phyloP scores from a whole-genome alignment of 2,797 vertebrate genomes.

The Falco rusticolus region DNA sequence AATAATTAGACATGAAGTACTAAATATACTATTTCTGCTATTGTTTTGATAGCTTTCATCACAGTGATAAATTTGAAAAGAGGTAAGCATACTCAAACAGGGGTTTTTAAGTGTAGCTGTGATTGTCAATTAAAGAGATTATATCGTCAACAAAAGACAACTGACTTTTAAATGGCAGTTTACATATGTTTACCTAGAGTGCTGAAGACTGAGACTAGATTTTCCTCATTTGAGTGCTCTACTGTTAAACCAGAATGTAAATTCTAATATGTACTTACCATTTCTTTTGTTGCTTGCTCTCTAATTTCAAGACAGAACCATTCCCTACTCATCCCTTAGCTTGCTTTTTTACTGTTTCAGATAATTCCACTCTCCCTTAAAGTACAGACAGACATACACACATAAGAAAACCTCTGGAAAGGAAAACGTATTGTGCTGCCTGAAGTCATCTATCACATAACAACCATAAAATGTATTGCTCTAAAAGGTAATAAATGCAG shows the following conservation, averaged over 20 bases:
- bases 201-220: background rate
- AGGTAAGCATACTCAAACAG: background rate
- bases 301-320: conserved; percentile 70
- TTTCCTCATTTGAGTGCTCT: conserved; percentile 41
- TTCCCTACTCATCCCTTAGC: conserved; percentile 76
- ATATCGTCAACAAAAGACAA: conserved; percentile 48
- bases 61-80: background rate
- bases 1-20: background rate
- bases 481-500: conserved; percentile 19
- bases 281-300: conserved; percentile 79
- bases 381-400: background rate
- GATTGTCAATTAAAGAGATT: conserved; percentile 59
- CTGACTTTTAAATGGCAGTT: conserved; percentile 21
- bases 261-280: conserved; percentile 73
- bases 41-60: conserved; percentile 20
- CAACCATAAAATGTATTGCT: background rate
- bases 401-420: background rate
- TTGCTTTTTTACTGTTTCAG: conserved; percentile 49
- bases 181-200: conserved; percentile 39
- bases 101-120: background rate
- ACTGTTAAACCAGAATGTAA: background rate
- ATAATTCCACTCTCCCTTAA: background rate
- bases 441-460: background rate
- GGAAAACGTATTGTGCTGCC: background rate
- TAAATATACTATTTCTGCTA: background rate